These are phyloP conservation scores for Lycophotia porphyrea DNA, from an alignment of 2,888 invertebrate species.

Conservation along the genomic window DNA sequence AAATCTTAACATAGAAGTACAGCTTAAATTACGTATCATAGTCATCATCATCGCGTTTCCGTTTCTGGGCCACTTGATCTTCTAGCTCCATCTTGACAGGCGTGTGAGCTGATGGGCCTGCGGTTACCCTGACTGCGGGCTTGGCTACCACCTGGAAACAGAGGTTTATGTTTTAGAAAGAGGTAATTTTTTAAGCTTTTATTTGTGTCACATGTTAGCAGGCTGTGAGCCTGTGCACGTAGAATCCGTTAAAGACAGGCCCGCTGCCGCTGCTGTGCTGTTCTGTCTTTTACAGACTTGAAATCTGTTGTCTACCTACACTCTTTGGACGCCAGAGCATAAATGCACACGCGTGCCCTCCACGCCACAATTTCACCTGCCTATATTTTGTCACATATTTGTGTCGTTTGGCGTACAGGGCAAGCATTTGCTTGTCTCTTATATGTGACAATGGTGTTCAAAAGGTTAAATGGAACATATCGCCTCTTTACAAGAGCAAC, in stretches of 20 bases:
- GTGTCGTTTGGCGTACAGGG: no score
- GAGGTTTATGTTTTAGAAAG: not conserved
- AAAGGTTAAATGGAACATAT: no score
- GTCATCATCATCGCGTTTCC: constrained; percentile 93
- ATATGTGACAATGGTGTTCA: no score
- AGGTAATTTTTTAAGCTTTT: not conserved
- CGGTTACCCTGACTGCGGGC: constrained; percentile 85
- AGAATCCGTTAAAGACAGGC: not conserved
- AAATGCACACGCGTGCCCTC: no score
- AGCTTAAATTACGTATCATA: constrained; percentile 82
- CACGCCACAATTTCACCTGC: no score
- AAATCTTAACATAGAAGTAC: constrained; percentile 39
- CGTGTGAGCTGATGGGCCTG: constrained; percentile 80
- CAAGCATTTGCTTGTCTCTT: no score
- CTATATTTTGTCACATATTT: no score
- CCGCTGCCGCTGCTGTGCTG: not conserved
- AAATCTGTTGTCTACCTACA: not conserved
- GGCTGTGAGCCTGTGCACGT: not conserved
- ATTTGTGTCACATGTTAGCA: not conserved
- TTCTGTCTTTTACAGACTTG: not conserved
- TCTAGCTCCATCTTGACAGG: constrained; percentile 91
- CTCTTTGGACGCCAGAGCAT: no score
- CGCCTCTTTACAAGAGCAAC: no score
- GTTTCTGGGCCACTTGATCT: constrained; percentile 87
- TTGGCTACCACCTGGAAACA: constrained; percentile 83